Percentiles rank a stretch among this genome's conserved stretches.
phyloP scores from a whole-genome alignment of 2,888 invertebrate genomes.

The Drepanosiphum platanoidis region DNA sequence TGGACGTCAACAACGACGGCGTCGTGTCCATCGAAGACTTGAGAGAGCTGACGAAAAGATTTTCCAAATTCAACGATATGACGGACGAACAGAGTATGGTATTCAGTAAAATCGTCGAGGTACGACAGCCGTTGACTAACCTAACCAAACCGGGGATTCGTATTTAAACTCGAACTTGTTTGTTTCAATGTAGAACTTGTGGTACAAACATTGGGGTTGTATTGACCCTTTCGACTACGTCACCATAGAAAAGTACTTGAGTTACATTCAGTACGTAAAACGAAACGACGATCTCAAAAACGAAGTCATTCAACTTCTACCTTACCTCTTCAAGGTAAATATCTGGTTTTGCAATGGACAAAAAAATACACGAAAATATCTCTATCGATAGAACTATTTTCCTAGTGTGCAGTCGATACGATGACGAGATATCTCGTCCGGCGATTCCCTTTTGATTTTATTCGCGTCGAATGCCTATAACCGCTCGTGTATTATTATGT shows the following conservation, averaged over 20 bases:
- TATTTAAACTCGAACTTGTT: too few relatives aligned
- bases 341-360: not conserved
- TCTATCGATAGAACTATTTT: too few relatives aligned
- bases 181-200: slow-evolving; percentile 72
- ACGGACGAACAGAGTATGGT: slow-evolving; percentile 75
- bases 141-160: too few relatives aligned
- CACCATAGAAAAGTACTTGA: slow-evolving; percentile 82
- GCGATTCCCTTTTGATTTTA: too few relatives aligned
- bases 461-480: too few relatives aligned
- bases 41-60: slow-evolving; percentile 77
- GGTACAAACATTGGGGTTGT: slow-evolving; percentile 87
- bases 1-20: slow-evolving; percentile 87
- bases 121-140: slow-evolving; percentile 67
- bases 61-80: slow-evolving; percentile 80
- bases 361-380: not conserved
- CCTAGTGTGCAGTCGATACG: too few relatives aligned
- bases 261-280: slow-evolving; percentile 83
- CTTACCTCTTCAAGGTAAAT: slow-evolving; percentile 81
- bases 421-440: too few relatives aligned
- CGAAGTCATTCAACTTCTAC: slow-evolving; percentile 81
- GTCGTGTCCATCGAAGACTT: slow-evolving; percentile 86
- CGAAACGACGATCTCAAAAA: slow-evolving; percentile 78
- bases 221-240: slow-evolving; percentile 83
- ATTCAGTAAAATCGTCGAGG: slow-evolving; percentile 78
- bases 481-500: slow-evolving; percentile 15